phyloP scores from a whole-genome alignment of 2,888 invertebrate species.

The Drosophila bunnanda region DNA sequence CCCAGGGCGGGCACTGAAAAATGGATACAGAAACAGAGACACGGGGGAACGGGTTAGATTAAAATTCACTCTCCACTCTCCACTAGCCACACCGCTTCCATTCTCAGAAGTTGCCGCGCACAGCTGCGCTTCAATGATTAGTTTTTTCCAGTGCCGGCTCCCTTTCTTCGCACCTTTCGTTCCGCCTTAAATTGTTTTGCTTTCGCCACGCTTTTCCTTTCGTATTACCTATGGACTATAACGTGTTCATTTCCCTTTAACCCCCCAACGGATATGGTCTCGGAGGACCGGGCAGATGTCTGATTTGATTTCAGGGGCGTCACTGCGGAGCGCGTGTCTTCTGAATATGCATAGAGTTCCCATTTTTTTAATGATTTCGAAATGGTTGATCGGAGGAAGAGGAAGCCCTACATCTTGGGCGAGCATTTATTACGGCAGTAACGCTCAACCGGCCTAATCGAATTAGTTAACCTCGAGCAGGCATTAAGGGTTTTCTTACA shows the following conservation, averaged over 20 bases:
- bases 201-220: constrained; percentile 70
- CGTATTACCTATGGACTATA: constrained; percentile 53
- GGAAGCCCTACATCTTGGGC: background rate
- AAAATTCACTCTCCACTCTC: constrained; percentile 27
- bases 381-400: constrained; percentile 5
- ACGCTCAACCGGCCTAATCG: constrained; percentile 2
- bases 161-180: constrained; percentile 64
- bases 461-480: constrained; percentile 5
- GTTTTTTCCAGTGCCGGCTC: constrained; percentile 40
- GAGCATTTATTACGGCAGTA: constrained; percentile 7
- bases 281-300: constrained; percentile 44
- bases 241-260: constrained; percentile 4
- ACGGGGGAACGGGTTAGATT: constrained; percentile 17
- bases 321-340: constrained; percentile 1
- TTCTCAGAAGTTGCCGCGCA: constrained; percentile 68
- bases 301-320: constrained; percentile 50
- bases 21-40: constrained; percentile 1
- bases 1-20: constrained; percentile 86
- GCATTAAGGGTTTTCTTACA: background rate
- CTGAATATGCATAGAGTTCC: constrained; percentile 10
- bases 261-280: background rate
- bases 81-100: constrained; percentile 20
- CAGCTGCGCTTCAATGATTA: constrained; percentile 74
- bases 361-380: constrained; percentile 14
- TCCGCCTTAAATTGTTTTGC: constrained; percentile 71